A percentile compares a stretch with the other conserved stretches of the same genome.
phyloP scores from a whole-genome alignment of 2,113 vertebrate genomes.

The Bubalus kerabau region DNA sequence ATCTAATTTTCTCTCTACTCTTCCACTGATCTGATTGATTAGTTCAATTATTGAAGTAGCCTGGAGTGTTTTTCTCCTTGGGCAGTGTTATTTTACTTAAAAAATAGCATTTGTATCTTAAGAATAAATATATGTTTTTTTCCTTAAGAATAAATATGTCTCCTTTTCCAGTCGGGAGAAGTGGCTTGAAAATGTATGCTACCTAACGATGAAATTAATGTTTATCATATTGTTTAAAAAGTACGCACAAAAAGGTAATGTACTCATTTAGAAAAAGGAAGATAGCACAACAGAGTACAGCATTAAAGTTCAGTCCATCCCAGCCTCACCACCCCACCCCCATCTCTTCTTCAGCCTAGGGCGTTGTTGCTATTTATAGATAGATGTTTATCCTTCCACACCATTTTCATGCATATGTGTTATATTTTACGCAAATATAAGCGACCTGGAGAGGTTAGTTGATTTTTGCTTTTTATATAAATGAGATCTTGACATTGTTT shows the following conservation, averaged over 20 bases:
- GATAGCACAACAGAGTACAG: not conserved
- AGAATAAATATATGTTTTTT: not conserved
- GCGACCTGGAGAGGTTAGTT: not conserved
- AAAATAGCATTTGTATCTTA: not conserved
- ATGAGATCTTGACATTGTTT: not conserved
- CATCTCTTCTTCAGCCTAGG: not conserved
- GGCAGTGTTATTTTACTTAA: conserved; percentile 17
- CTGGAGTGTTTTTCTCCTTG: not conserved
- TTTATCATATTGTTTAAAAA: not conserved
- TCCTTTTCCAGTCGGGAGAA: not conserved
- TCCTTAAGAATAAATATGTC: not conserved
- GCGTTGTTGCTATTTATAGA: not conserved
- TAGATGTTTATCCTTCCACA: not conserved
- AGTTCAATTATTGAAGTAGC: not conserved
- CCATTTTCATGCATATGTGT: not conserved
- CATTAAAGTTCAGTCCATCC: not conserved
- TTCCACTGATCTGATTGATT: not conserved
- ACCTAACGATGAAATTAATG: not conserved
- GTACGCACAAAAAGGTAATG: not conserved
- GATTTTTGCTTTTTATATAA: conserved; percentile 16
- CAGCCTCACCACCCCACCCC: not conserved
- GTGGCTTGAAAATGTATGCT: not conserved
- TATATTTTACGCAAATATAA: conserved; percentile 15
- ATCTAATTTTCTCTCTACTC: not conserved
- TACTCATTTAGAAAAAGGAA: not conserved